Percentiles rank a stretch among this genome's conserved stretches.
These are phyloP conservation scores for Caenorhabditis macrosperma DNA, from an alignment of 2,888 invertebrate species.

Conservation along the genomic window DNA sequence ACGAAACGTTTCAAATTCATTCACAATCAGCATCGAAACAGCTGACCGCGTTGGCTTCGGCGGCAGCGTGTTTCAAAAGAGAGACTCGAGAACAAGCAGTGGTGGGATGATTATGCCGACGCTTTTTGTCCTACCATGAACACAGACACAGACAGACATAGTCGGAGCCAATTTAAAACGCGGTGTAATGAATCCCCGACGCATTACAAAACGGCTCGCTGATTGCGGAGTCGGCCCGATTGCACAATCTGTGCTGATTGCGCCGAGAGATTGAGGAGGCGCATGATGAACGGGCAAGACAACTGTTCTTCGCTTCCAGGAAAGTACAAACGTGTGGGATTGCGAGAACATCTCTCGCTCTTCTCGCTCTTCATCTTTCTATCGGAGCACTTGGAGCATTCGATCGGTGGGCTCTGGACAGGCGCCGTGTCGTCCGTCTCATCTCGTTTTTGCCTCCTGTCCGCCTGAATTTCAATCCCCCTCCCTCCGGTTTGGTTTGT, in stretches of 20 bases:
- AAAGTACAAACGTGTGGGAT: conserved; percentile 57
- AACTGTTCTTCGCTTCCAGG: conserved; percentile 43
- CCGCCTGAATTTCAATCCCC: not conserved
- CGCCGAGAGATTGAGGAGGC: not conserved
- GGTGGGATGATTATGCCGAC: conserved; percentile 3
- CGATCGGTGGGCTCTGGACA: conserved; percentile 19
- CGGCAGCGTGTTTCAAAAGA: conserved; percentile 32
- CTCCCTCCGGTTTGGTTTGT: conserved; percentile 32
- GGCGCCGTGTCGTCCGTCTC: not conserved
- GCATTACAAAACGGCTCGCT: conserved; percentile 28
- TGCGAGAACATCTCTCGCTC: conserved; percentile 40
- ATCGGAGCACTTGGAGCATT: conserved; percentile 20
- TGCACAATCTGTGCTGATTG: conserved; percentile 29
- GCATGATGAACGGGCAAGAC: conserved; percentile 39
- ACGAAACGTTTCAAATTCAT: conserved; percentile 30
- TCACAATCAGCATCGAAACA: conserved; percentile 52
- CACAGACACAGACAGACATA: conserved; percentile 44
- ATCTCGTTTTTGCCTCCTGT: not conserved
- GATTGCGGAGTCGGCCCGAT: conserved; percentile 1
- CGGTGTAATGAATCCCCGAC: conserved; percentile 34
- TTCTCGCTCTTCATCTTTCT: conserved; percentile 24
- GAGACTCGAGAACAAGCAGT: conserved; percentile 7
- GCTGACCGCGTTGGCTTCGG: conserved; percentile 44
- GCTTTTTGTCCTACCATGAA: conserved; percentile 48
- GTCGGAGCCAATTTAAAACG: not conserved